Evolutionary conservation across 2,113 vertebrate genomes (phyloP), one percentile per base, ranked within the genome.

Genomic region (Telmatochromis sp.): DNA sequence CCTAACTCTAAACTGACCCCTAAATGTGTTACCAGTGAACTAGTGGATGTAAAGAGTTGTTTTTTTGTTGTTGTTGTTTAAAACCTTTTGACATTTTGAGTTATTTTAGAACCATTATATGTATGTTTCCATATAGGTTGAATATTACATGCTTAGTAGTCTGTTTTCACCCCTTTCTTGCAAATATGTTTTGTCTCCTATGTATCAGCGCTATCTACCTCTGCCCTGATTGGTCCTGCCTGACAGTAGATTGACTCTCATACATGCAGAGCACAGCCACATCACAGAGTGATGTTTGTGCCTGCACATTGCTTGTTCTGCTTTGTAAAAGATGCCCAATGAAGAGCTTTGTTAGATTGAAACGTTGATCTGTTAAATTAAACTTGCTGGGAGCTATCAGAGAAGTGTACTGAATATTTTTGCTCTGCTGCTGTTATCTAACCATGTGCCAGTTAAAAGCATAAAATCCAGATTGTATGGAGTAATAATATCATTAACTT

Each of bases 401-500:
- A 35, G 26, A 60, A 65, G 6, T 51, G 79, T 82, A 12, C 26
- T 81, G 54, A 57, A 47, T 80, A 31, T 13, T 82, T 47, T 82
- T 82, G 55, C 82, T 55, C 35, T 12, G 42, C 50, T 13, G 40
- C 73, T 83, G 71, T 51, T 78, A 71, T 88, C 78, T 47, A 33
- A 83, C 47, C 21, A 31, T 14, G 45, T 82, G 63, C 83, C 51
- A 63, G 83, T 89, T 80, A 80, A 90, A 88, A 86, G 81, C 81
- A 82, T 60, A 19, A 82, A 85, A 92, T 85, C 71, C 31, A 85
- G 58, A 85, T 31, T 54, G 81, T 60, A 80, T 50, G 15, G 31
- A 78, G 45, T 86, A 84, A 85, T 84, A 60, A 50, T 33, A 81
- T 89, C 37, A 89, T 88, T 88, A 86, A 83, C 23, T 65, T 45